Evolutionary conservation across 2,797 vertebrate species (phyloP), one percentile per base, ranked within the genome.

Genomic region (Myotis daubentonii): DNA sequence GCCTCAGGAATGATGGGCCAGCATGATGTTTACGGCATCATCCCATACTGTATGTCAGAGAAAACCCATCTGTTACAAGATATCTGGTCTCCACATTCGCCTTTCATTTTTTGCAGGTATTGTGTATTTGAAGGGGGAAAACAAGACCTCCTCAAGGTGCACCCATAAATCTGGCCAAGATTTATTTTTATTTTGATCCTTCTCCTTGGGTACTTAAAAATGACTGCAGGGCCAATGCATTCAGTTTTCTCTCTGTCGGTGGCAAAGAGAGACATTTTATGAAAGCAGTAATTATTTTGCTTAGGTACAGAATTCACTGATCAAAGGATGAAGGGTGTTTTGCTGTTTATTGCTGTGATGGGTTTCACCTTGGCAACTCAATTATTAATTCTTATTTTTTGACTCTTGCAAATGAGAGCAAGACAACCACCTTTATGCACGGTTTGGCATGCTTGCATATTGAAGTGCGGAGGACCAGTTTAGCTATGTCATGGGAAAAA

Each of bases 21-120:
- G 75, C 41, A 25, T 80, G 65, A 33, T 78, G 79, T 93, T 95
- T 53, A 19, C 3, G 5, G 25, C 60, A 23, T 82, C 15, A 0
- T 19, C 60, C 89, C 10, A 0, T 82, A 57, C 38, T 78, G 38
- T 53, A 87, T 91, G 44, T 49, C 76, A 66, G 51, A 78, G 74
- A 79, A 62, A 94, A 82, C 95, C 95, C 84, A 95, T 95, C 38
- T 55, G 19, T 65, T 65, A 60, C 62, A 9, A 70, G 86, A 76
- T 95, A 94, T 2, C 70, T 97, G 62, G 12, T 25, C 87, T 55
- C 93, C 6, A 10, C 89, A 79, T 88, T 93, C 95, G 91, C 16
- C 76, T 97, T 96, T 96, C 49, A 95, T 95, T 87, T 96, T 97
- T 97, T 92, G 38, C 87, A 81, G 62, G 20, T 95, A 87, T 93